Percentiles rank a stretch among this genome's conserved stretches.
Conservation (phyloP, 2,113 vertebrate genomes). For the Cynoglossus semilaevis region DNA sequence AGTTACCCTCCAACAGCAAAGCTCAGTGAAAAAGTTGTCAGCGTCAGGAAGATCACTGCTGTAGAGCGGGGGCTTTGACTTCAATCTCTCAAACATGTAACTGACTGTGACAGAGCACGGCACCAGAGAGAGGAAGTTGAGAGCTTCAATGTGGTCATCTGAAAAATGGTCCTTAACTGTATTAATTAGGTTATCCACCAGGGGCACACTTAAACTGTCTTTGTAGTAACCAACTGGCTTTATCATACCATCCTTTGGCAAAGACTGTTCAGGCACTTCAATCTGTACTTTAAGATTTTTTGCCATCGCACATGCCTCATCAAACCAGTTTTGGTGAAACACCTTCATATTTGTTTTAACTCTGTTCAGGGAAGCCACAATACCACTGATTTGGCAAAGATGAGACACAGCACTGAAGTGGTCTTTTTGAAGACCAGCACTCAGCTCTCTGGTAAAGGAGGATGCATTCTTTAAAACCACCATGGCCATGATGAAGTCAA, state of each 20-base stretch:
- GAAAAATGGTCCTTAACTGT: conserved; percentile 96
- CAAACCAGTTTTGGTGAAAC: conserved; percentile 97
- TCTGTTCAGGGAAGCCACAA: conserved; percentile 89
- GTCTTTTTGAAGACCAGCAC: conserved; percentile 90
- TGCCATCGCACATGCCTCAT: conserved; percentile 88
- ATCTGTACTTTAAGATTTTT: conserved; percentile 83
- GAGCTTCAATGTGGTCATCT: conserved; percentile 91
- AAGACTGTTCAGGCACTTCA: conserved; percentile 84
- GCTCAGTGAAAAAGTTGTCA: conserved; percentile 90
- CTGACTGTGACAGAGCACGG: conserved; percentile 91
- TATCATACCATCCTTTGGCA: conserved; percentile 76
- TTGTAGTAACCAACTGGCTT: conserved; percentile 90
- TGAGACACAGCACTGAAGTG: conserved; percentile 91
- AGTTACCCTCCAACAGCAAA: conserved; percentile 96
- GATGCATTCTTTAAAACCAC: conserved; percentile 89
- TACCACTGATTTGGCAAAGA: conserved; percentile 88
- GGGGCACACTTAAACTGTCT: conserved; percentile 86
- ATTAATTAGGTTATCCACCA: conserved; percentile 89
- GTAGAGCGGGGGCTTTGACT: conserved; percentile 91
- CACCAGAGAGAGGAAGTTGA: conserved; percentile 91
- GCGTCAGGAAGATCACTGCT: conserved; percentile 90
- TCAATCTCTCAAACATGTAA: conserved; percentile 82
- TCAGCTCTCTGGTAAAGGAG: conserved; percentile 89
- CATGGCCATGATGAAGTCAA: conserved; percentile 90
- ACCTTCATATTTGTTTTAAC: conserved; percentile 96